A percentile compares a stretch with the other conserved stretches of the same genome.
Evolutionary conservation across 2,113 vertebrate genomes (phyloP).

Genomic region (Rhea americana): DNA sequence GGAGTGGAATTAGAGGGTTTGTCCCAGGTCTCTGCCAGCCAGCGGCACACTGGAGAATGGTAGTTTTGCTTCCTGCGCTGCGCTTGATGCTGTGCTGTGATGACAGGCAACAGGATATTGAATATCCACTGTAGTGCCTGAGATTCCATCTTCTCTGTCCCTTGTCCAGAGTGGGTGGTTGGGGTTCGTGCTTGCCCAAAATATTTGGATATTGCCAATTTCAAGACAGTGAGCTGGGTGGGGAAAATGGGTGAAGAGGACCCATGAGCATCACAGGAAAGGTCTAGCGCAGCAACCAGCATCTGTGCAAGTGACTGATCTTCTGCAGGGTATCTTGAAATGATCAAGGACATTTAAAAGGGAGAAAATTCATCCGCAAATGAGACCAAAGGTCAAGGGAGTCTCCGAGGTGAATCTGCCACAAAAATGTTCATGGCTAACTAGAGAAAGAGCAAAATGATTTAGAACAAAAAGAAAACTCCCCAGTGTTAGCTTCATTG

Average conservation of each 20-base stretch:
- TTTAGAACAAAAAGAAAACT: neutral
- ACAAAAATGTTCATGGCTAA: neutral
- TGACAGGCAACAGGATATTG: neutral
- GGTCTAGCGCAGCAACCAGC: neutral
- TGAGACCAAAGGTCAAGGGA: neutral
- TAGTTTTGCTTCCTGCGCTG: neutral
- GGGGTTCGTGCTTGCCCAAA: neutral
- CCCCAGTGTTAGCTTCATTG: neutral
- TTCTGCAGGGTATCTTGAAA: neutral
- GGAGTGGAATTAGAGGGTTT: neutral
- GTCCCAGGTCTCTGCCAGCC: neutral
- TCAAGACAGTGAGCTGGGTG: neutral
- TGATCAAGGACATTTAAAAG: neutral
- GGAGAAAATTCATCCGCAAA: neutral
- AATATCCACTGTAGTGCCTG: neutral
- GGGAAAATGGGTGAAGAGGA: neutral
- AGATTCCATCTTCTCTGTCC: neutral
- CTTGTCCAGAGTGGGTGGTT: neutral
- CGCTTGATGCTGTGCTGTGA: accelerated
- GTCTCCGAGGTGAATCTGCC: neutral
- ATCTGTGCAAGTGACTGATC: neutral
- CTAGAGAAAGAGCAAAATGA: neutral
- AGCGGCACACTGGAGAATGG: neutral
- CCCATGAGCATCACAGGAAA: accelerated
- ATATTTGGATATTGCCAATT: neutral